phyloP scores from a whole-genome alignment of 2,113 vertebrate species.

The Lamprotornis superbus region DNA sequence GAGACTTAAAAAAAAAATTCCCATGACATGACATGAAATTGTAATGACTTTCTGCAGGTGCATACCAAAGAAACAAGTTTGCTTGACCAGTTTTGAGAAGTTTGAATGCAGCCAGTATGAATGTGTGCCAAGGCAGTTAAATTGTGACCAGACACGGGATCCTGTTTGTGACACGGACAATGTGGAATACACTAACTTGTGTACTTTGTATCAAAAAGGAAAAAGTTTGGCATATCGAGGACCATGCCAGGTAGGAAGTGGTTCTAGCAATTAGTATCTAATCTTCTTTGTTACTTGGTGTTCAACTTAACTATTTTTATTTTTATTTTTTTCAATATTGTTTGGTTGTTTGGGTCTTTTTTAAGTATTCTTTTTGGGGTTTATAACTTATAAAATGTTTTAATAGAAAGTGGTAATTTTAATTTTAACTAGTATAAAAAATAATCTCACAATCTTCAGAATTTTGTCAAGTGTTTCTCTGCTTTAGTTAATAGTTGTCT shows the following conservation, averaged over 20 bases:
- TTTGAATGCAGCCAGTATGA: conserved; percentile 87
- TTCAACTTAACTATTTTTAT: background rate
- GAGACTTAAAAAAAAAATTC: background rate
- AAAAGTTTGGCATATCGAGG: conserved; percentile 90
- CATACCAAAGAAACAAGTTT: conserved; percentile 86
- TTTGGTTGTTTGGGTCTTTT: background rate
- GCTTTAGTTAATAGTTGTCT: background rate
- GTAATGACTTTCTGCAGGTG: conserved; percentile 77
- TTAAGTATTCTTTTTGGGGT: background rate
- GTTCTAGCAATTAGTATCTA: background rate
- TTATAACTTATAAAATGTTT: background rate
- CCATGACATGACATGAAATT: background rate
- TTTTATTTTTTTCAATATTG: background rate
- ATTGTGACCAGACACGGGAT: conserved; percentile 85
- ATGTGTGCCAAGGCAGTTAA: conserved; percentile 81
- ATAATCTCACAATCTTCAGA: background rate
- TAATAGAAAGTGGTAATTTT: background rate
- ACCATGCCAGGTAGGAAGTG: conserved; percentile 87
- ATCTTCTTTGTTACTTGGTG: background rate
- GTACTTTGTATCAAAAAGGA: conserved; percentile 87
- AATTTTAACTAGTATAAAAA: background rate
- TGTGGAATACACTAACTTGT: conserved; percentile 83
- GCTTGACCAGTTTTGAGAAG: conserved; percentile 85
- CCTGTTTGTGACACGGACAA: conserved; percentile 92
- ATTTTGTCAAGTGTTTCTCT: background rate